Base-by-base conservation (phyloP, 2,888 invertebrate genomes). In the Meganola albula region DNA sequence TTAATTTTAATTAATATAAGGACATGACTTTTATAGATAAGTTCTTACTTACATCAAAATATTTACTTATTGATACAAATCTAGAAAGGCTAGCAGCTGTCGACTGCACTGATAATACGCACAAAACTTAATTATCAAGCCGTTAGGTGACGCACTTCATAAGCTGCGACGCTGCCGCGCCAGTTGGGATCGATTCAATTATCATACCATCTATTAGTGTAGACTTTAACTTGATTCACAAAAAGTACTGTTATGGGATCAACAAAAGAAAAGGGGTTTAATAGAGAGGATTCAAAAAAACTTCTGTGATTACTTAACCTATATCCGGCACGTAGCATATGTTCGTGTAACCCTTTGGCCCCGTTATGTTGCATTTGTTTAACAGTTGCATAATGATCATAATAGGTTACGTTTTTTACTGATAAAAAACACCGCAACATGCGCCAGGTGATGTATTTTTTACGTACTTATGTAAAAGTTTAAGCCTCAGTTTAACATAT, bases 301-400 rank as follows among this genome's bases (percentile, higher is more conserved):
- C 60, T 45, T 56, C 74, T 61, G 71, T 82, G 84, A 84, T 85
- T 84, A 78, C 62, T 79, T 84, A 84, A 84, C 83, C 85, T 76
- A 78, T 80, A 84, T 84, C 85, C 84, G 78, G 69, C 64, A 44
- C 65, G 59, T 62, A 53, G 59, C 84, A 82, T 78, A 78, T 83
- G 82, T 73, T 65, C 69, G 42, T 63, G 53, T 82, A 85, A 85
- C 85, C 85, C 85, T 84, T 85, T 84, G 74, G 80, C 83, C 83
- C 84, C 82, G 84, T 83, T 84, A 82, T 66, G 54, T 46, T 49
- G 46, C 61, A 56, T 66, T 78, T 68, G 63, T 63, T 65, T 58
- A 62, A 63, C 84, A 82, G 84, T 83, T 84, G 82, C 76, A 58
- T 69, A 67, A 69, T 73, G 53, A 71, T 50, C 63, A 72, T 74